phyloP scores from a whole-genome alignment of 2,113 vertebrate species.

The Pholis gunnellus region DNA sequence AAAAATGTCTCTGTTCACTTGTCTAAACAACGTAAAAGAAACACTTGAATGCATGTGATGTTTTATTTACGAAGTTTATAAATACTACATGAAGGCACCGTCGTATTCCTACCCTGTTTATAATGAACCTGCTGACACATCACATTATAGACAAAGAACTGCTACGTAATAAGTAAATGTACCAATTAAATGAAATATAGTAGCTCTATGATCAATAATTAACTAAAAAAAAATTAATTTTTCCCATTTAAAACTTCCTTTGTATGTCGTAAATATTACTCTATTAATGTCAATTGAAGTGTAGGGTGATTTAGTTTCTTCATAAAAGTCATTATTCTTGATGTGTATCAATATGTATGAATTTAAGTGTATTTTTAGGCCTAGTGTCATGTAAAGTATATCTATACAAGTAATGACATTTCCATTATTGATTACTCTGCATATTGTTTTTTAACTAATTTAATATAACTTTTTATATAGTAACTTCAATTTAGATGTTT shows the following conservation, averaged over 20 bases:
- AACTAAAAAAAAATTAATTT: not conserved
- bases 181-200: not conserved
- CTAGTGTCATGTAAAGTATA: not conserved
- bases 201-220: not conserved
- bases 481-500: not conserved
- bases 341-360: not conserved
- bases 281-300: not conserved
- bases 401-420: not conserved
- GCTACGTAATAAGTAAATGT: not conserved
- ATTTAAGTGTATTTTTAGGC: not conserved
- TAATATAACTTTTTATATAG: not conserved
- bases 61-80: not conserved
- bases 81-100: not conserved
- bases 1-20: not conserved
- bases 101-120: not conserved
- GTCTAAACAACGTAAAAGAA: not conserved
- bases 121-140: conserved; percentile 42
- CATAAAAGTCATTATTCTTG: not conserved
- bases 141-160: not conserved
- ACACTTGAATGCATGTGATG: fast-evolving
- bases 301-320: not conserved
- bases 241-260: not conserved
- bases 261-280: not conserved
- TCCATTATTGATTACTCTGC: not conserved
- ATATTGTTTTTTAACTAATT: not conserved